phyloP scores from a whole-genome alignment of 2,797 vertebrate genomes.

The Mus caroli region DNA sequence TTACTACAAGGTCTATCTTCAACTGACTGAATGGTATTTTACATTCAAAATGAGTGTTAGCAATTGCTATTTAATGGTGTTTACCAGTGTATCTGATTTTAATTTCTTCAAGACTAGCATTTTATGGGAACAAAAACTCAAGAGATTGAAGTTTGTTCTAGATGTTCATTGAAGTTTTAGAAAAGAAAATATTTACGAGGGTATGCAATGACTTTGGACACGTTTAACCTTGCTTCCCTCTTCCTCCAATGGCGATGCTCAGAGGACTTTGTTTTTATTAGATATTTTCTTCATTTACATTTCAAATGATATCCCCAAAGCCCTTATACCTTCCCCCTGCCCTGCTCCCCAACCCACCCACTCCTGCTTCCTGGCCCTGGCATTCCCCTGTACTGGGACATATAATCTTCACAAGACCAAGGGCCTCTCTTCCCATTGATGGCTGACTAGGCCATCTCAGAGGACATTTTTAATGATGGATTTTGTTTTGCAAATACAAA shows the following conservation, averaged over 20 bases:
- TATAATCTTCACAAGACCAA: too few species aligned
- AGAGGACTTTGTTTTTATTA: neutral
- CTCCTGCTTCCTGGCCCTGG: too few species aligned
- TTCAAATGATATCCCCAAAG: too few species aligned
- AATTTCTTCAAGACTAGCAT: conserved; percentile 31
- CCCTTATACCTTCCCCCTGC: too few species aligned
- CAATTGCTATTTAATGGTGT: neutral
- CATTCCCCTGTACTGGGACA: too few species aligned
- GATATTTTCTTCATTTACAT: too few species aligned
- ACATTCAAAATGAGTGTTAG: neutral
- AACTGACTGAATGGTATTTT: neutral
- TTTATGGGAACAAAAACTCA: neutral
- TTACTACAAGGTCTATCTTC: neutral
- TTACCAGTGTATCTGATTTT: neutral
- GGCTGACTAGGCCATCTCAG: neutral
- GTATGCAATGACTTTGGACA: neutral
- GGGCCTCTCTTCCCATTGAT: too few species aligned
- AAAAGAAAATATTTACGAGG: neutral
- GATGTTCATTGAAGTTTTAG: neutral
- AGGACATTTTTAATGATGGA: neutral
- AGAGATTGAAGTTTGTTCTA: neutral
- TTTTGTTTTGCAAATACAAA: conserved; percentile 13
- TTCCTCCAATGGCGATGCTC: neutral
- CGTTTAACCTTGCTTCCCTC: neutral
- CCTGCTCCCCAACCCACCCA: too few species aligned